A percentile compares a stretch with the other conserved stretches of the same genome.
Evolutionary conservation across 35 echinoderm and acorn worm species (phyloP).

Genomic region (Ophioderma brevispina): DNA sequence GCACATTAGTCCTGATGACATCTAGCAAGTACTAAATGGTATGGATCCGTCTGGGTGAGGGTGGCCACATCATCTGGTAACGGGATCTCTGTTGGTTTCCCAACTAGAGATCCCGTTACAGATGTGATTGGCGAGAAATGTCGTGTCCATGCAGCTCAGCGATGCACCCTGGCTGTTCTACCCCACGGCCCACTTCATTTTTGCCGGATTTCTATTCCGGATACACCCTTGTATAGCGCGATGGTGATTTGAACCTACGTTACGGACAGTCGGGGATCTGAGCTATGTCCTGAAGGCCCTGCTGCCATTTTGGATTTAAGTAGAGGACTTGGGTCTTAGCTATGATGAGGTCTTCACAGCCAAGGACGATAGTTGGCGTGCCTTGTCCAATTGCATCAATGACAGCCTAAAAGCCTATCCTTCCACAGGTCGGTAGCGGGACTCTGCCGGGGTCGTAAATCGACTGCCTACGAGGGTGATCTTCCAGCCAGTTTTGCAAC

Average conservation of each 20-base stretch:
- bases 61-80: slow-evolving; percentile 48
- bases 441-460: slow-evolving; percentile 36
- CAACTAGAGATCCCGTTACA: too few relatives aligned
- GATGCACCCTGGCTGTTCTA: slow-evolving; percentile 21
- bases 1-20: neutral
- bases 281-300: slow-evolving; percentile 48
- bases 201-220: too few relatives aligned
- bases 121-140: slow-evolving; percentile 31
- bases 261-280: slow-evolving; percentile 48
- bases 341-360: slow-evolving; percentile 56
- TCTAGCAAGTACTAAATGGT: neutral
- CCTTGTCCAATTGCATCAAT: slow-evolving; percentile 41
- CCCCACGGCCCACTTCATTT: too few relatives aligned
- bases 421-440: slow-evolving; percentile 44
- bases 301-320: slow-evolving; percentile 20
- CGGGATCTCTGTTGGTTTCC: neutral
- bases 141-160: slow-evolving; percentile 39
- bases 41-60: neutral
- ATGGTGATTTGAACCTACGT: slow-evolving; percentile 57
- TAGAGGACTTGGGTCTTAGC: slow-evolving; percentile 42
- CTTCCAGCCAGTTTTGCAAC: slow-evolving; percentile 54
- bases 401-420: slow-evolving; percentile 49
- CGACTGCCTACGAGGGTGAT: slow-evolving; percentile 41
- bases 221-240: slow-evolving; percentile 28
- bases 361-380: slow-evolving; percentile 55